phyloP scores from a whole-genome alignment of 2,888 invertebrate genomes.

The Empis livida region DNA sequence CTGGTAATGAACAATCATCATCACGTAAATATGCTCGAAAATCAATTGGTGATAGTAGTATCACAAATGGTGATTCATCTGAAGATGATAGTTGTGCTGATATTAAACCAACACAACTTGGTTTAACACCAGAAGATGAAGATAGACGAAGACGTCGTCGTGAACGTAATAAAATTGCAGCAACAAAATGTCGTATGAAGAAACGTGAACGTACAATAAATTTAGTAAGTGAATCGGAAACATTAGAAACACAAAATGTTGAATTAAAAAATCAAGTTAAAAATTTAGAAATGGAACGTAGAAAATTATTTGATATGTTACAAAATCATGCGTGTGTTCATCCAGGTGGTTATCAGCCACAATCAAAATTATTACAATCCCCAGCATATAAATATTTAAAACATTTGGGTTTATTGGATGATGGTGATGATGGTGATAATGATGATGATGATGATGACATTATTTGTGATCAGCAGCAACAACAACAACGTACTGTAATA shows the following conservation, averaged over 20 bases:
- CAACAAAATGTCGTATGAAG: conserved; percentile 88
- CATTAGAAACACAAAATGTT: conserved; percentile 70
- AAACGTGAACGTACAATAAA: conserved; percentile 81
- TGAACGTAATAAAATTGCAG: conserved; percentile 88
- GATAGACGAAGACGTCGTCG: conserved; percentile 72
- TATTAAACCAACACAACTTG: conserved; percentile 42
- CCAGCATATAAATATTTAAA: conserved; percentile 31
- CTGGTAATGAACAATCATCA: conserved; percentile 33
- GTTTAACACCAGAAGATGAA: conserved; percentile 81
- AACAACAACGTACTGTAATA: conserved; percentile 27
- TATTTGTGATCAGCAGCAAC: conserved; percentile 7
- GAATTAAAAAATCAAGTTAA: conserved; percentile 73
- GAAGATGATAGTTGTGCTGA: conserved; percentile 35
- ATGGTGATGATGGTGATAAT: conserved; percentile 20
- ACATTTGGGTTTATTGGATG: conserved; percentile 25
- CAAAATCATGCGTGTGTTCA: conserved; percentile 59
- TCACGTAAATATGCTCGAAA: conserved; percentile 27
- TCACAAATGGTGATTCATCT: not conserved
- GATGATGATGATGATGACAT: conserved; percentile 14
- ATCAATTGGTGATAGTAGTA: conserved; percentile 7
- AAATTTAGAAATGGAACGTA: conserved; percentile 65
- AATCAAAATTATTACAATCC: conserved; percentile 28
- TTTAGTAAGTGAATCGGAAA: conserved; percentile 74
- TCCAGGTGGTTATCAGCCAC: conserved; percentile 26
- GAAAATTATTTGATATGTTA: conserved; percentile 66